Evolutionary conservation across 2,113 vertebrate species (phyloP), one percentile per base, ranked within the genome.

Genomic region (Scomber colias): DNA sequence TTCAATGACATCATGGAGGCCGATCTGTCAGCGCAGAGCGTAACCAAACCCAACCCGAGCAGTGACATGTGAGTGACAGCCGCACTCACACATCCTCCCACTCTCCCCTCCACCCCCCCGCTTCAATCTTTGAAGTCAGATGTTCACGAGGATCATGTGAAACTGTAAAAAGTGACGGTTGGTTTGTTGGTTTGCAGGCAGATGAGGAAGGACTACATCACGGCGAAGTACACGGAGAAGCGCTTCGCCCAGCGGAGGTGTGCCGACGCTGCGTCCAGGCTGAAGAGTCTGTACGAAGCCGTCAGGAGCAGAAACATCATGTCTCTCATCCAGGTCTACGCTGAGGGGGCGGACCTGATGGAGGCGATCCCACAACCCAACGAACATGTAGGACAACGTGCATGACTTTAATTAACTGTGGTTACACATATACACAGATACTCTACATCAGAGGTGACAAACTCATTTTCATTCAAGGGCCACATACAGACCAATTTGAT

Each of bases 1-100:
- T 99, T 99, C 90, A 99, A 99, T 74, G 97, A 99, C 72, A 96
- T 99, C 70, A 98, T 99, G 97, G 98, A 99, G 93, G 96, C 95
- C 13, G 96, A 96, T 40, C 93, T 98, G 62, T 94, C 95, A 1
- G 79, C 31, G 2, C 96, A 96, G 88, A 94, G 93, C 54, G 77
- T 91, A 0, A 81, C 95, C 84, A 99, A 99, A 81, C 98, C 98
- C 5, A 93, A 85, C 71, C 95, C 97, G 0, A 93, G 90, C 86
- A 99, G 98, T 0, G 97, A 99, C 94, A 99, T 99, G 98, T 99
- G 89, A 96, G 97, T 95, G 75, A 31, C 11, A 46, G 13, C 1
- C 27, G 7, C 24, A 40, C 27, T 5, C 24, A 40, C 35, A 40
- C 35, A 5, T 35, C 31, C 31, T 6, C 5, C 31, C 24, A 27